Conservation (phyloP, 1,140 invertebrate genomes). For the Drosophila obscura region DNA sequence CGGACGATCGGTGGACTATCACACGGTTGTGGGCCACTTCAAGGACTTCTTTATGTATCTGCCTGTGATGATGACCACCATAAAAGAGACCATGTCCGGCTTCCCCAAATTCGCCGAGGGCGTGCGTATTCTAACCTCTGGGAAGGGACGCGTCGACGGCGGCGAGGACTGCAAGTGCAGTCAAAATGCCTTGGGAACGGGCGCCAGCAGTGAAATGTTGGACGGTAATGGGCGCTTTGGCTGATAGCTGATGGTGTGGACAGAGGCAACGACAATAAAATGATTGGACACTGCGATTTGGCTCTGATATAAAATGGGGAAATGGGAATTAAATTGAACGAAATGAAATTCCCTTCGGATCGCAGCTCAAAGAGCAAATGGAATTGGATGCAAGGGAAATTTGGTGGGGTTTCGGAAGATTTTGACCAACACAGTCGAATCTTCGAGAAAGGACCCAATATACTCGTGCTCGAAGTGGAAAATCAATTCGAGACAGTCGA, state of each 20-base stretch:
- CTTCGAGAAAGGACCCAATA: neutral
- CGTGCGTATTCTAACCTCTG: conserved; percentile 68
- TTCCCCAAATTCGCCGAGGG: conserved; percentile 80
- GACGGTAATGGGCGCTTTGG: conserved; percentile 62
- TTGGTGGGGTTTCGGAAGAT: no score
- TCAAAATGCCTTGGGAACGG: conserved; percentile 36
- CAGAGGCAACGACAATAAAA: no score
- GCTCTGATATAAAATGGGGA: no score
- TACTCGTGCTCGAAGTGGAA: neutral
- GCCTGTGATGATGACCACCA: conserved; percentile 79
- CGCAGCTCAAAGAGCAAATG: neutral
- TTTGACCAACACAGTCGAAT: no score
- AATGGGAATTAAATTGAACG: neutral
- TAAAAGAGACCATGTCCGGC: conserved; percentile 77
- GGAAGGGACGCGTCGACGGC: conserved; percentile 54
- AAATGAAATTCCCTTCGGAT: neutral
- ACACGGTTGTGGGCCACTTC: conserved; percentile 73
- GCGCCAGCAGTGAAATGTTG: conserved; percentile 50
- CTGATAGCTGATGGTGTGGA: conserved; percentile 7
- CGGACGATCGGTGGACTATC: conserved; percentile 62
- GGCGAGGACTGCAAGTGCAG: conserved; percentile 74
- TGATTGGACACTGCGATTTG: no score
- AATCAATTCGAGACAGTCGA: conserved; percentile 27
- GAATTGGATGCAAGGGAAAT: neutral
- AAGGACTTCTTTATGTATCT: conserved; percentile 82